phyloP scores from a whole-genome alignment of 2,888 invertebrate species.

The Microplitis deprimator region DNA sequence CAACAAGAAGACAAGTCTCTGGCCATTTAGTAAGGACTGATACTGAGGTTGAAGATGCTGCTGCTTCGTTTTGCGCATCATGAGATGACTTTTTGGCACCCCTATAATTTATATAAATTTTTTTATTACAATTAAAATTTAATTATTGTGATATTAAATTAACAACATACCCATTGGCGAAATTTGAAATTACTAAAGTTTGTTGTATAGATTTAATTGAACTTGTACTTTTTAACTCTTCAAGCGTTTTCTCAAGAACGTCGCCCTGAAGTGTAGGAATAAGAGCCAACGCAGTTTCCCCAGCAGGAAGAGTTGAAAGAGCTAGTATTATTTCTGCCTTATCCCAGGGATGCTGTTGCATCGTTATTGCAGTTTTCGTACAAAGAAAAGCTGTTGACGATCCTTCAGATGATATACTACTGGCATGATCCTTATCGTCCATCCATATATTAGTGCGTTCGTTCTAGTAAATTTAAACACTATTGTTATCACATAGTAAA shows the following conservation, averaged over 20 bases:
- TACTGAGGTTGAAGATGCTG: constrained; percentile 65
- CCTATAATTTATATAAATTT: constrained; percentile 46
- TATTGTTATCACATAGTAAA: not conserved
- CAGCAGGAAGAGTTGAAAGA: constrained; percentile 62
- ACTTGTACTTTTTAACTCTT: constrained; percentile 8
- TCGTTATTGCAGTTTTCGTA: constrained; percentile 54
- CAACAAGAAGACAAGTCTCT: constrained; percentile 75
- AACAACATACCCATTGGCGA: constrained; percentile 48
- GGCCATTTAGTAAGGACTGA: constrained; percentile 71
- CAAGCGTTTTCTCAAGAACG: constrained; percentile 44
- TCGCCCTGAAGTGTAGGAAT: constrained; percentile 58
- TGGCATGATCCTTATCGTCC: constrained; percentile 53
- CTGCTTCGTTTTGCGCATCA: constrained; percentile 58
- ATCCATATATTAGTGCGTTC: constrained; percentile 60
- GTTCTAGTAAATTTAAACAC: constrained; percentile 33
- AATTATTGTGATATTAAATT: not conserved
- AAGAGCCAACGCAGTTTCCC: constrained; percentile 58
- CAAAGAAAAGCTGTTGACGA: constrained; percentile 56
- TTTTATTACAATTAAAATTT: not conserved
- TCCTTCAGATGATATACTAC: constrained; percentile 63
- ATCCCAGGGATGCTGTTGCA: constrained; percentile 62
- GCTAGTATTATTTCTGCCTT: constrained; percentile 60
- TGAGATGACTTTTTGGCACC: constrained; percentile 56
- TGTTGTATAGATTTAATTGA: not conserved
- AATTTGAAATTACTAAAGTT: constrained; percentile 36